Evolutionary conservation across 2,113 vertebrate genomes (phyloP).

Genomic region (Psittacula cyanocephala): DNA sequence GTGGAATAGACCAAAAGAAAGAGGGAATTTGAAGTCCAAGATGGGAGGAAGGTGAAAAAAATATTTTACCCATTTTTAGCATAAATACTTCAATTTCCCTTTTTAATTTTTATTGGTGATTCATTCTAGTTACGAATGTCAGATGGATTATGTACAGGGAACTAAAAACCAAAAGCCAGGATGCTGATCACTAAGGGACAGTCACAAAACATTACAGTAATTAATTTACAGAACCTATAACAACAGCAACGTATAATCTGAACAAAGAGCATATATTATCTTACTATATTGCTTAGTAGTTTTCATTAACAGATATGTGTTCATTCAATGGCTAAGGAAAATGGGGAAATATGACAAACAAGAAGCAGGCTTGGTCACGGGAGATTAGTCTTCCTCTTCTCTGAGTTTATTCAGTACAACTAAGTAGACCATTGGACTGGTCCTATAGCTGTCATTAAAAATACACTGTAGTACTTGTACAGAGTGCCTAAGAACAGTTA

Average conservation of each 20-base stretch:
- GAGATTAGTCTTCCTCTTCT: neutral
- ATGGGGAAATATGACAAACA: neutral
- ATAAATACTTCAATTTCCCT: neutral
- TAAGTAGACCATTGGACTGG: neutral
- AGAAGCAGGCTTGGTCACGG: neutral
- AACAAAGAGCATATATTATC: neutral
- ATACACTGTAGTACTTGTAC: neutral
- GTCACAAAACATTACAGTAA: neutral
- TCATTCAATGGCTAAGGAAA: neutral
- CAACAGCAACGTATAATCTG: neutral
- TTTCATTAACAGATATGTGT: neutral
- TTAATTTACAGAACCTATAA: neutral
- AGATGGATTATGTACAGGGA: neutral
- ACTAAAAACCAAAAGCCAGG: neutral
- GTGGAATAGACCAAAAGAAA: neutral
- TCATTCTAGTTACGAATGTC: neutral
- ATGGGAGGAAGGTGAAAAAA: neutral
- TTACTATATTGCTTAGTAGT: neutral
- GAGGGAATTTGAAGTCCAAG: neutral
- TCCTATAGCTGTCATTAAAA: neutral
- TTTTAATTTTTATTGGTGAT: neutral
- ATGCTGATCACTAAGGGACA: neutral
- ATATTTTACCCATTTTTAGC: neutral
- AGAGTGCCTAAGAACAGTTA: neutral
- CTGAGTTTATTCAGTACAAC: neutral